Percentiles rank a stretch among this genome's conserved stretches.
Conservation (phyloP, 2,113 vertebrate species). For the Noturus placidus region DNA sequence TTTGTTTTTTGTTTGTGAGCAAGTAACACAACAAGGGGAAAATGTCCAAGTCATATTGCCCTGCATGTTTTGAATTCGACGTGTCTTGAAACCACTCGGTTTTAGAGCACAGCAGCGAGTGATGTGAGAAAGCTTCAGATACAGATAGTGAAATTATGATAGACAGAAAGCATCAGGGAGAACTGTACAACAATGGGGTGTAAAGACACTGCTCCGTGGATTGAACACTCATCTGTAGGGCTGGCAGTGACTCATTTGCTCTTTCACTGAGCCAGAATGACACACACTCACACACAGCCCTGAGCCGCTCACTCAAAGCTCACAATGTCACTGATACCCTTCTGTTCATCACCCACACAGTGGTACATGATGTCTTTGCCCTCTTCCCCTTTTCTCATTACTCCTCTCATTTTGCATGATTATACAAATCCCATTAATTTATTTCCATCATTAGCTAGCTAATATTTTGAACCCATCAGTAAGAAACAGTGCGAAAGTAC, state of each 20-base stretch:
- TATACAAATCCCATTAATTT: slow-evolving; percentile 1
- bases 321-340: slow-evolving; percentile 26
- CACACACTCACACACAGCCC: slow-evolving; percentile 40
- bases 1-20: no score
- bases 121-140: neutral
- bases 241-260: slow-evolving; percentile 46
- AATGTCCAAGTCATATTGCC: neutral
- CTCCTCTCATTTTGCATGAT: slow-evolving; percentile 16
- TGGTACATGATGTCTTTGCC: slow-evolving; percentile 4
- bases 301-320: slow-evolving; percentile 22
- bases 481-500: neutral
- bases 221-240: slow-evolving; percentile 45
- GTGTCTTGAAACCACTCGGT: neutral
- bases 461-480: neutral
- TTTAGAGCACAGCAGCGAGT: neutral
- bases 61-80: neutral
- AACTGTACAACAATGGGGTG: slow-evolving; percentile 14
- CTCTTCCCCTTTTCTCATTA: neutral
- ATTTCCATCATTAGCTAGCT: neutral
- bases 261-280: slow-evolving; percentile 49
- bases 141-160: neutral
- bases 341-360: slow-evolving; percentile 45
- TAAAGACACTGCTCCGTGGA: slow-evolving; percentile 34
- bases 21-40: neutral
- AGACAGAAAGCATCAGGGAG: neutral